phyloP scores from a whole-genome alignment of 2,113 vertebrate species.

The Marcusenius ussheri region DNA sequence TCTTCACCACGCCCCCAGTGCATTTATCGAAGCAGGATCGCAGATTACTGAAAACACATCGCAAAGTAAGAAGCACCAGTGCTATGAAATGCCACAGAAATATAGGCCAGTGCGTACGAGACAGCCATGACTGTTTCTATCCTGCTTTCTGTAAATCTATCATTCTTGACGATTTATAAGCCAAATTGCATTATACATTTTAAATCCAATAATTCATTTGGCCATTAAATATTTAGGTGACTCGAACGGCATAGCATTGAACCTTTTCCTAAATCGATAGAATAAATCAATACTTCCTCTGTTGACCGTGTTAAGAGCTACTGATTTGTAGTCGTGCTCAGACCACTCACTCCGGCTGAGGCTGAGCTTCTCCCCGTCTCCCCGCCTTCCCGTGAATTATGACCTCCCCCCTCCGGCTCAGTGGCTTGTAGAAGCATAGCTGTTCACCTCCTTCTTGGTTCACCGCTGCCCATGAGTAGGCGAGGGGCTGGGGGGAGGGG shows the following conservation, averaged over 20 bases:
- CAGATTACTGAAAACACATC: neutral
- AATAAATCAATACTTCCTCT: constrained; percentile 25
- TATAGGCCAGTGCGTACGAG: neutral
- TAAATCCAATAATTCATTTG: constrained; percentile 24
- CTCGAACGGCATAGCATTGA: constrained; percentile 16
- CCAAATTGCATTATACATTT: constrained; percentile 23
- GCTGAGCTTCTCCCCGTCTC: neutral
- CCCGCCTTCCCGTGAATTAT: constrained; percentile 27
- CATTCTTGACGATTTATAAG: constrained; percentile 16
- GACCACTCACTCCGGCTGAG: constrained; percentile 18
- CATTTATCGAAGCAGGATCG: neutral
- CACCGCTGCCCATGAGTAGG: neutral
- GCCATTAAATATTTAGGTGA: constrained; percentile 27
- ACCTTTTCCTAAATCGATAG: constrained; percentile 26
- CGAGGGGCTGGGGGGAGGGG: neutral
- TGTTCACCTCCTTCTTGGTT: constrained; percentile 28
- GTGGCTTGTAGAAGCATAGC: neutral
- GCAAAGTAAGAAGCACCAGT: neutral
- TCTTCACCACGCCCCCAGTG: neutral
- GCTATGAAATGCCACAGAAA: neutral
- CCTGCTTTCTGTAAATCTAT: constrained; percentile 13
- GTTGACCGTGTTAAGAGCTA: constrained; percentile 23
- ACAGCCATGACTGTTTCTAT: neutral
- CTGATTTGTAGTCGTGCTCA: constrained; percentile 18
- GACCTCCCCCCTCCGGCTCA: constrained; percentile 14